These are phyloP conservation scores for Python bivittatus DNA, from an alignment of 2,113 vertebrate genomes.

Conservation along the genomic window DNA sequence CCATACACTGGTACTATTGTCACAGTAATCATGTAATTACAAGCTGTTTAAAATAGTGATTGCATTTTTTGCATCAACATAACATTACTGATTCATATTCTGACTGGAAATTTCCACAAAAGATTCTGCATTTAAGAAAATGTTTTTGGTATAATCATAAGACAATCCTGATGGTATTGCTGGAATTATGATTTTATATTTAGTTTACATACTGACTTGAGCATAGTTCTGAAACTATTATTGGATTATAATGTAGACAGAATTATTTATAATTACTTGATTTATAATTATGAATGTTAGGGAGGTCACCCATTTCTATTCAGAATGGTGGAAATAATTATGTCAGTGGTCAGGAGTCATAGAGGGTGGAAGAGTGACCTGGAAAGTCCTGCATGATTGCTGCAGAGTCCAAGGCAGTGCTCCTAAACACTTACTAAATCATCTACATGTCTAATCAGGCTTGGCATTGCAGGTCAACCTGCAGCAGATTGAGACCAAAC, in stretches of 20 bases:
- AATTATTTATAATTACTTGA: not conserved
- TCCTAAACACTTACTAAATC: not conserved
- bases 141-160: not conserved
- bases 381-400: not conserved
- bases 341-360: not conserved
- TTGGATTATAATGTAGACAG: not conserved
- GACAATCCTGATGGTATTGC: not conserved
- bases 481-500: not conserved
- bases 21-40: not conserved
- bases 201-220: not conserved
- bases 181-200: not conserved
- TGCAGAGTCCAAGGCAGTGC: not conserved
- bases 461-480: not conserved
- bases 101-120: not conserved
- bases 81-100: not conserved
- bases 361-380: not conserved
- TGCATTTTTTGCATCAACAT: not conserved
- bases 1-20: not conserved
- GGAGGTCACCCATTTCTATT: not conserved
- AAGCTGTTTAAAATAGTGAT: not conserved
- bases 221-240: not conserved
- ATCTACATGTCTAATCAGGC: not conserved
- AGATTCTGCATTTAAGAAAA: not conserved
- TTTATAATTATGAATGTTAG: not conserved
- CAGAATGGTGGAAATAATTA: not conserved